phyloP scores from a whole-genome alignment of 2,113 vertebrate genomes.

The Symphodus melops region DNA sequence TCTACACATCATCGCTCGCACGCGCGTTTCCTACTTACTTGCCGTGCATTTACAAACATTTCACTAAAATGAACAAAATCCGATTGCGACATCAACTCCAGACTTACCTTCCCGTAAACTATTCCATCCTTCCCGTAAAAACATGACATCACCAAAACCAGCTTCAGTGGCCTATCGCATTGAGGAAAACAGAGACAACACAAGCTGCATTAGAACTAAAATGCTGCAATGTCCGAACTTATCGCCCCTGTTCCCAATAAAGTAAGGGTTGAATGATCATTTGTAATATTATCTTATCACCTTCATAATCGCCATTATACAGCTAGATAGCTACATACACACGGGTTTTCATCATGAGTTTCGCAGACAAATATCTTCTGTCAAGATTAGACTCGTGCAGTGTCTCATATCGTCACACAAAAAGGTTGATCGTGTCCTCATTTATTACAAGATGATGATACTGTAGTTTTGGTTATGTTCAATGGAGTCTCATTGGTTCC shows the following conservation, averaged over 20 bases:
- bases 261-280: slow-evolving; percentile 10
- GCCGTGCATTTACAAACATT: slow-evolving; percentile 5
- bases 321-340: no score
- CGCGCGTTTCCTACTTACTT: neutral
- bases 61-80: neutral
- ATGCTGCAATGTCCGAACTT: slow-evolving; percentile 33
- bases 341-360: neutral
- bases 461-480: slow-evolving; percentile 52
- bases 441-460: slow-evolving; percentile 4
- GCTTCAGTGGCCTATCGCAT: slow-evolving; percentile 25
- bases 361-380: neutral
- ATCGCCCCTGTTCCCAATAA: neutral
- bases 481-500: slow-evolving; percentile 32
- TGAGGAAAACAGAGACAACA: neutral
- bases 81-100: slow-evolving; percentile 78
- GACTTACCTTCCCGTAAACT: slow-evolving; percentile 74
- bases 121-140: slow-evolving; percentile 56
- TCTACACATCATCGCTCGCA: slow-evolving; percentile 10
- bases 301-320: neutral
- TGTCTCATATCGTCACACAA: neutral
- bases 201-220: neutral
- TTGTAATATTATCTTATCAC: neutral
- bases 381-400: no score
- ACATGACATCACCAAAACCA: slow-evolving; percentile 75
- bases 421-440: neutral